Conservation (phyloP, 2,888 invertebrate genomes). For the Galeruca laticollis region DNA sequence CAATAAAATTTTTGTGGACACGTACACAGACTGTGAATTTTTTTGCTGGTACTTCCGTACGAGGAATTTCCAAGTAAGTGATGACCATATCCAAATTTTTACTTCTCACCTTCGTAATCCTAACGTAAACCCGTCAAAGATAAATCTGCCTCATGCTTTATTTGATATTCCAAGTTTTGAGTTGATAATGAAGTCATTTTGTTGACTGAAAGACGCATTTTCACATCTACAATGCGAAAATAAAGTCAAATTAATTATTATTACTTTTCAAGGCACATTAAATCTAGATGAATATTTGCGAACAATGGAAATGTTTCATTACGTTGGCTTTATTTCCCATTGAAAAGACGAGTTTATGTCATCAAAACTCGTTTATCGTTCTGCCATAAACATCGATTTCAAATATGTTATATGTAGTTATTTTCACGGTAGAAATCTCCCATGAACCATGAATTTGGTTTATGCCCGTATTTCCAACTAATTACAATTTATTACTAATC, state of each 20-base stretch:
- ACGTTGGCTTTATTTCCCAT: background rate
- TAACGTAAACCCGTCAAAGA: too few species aligned
- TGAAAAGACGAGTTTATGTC: background rate
- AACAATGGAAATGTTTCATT: background rate
- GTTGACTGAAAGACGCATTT: too few species aligned
- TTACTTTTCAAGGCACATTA: background rate
- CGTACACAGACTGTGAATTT: too few species aligned
- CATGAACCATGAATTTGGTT: conserved; percentile 34
- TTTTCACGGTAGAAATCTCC: conserved; percentile 38
- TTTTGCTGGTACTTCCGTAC: too few species aligned
- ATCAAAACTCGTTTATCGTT: background rate
- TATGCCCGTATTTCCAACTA: conserved; percentile 35
- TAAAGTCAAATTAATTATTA: background rate
- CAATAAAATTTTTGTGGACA: too few species aligned
- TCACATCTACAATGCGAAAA: too few species aligned
- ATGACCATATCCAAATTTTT: too few species aligned
- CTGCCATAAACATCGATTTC: conserved; percentile 11
- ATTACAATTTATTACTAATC: conserved; percentile 36
- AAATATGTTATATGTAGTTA: conserved; percentile 22
- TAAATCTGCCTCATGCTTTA: too few species aligned
- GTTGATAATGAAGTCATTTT: too few species aligned
- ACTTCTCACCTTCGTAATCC: too few species aligned
- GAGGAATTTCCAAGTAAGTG: too few species aligned
- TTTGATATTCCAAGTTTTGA: too few species aligned
- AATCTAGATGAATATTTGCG: background rate